Percentiles rank a stretch among this genome's conserved stretches.
Conservation (phyloP, 2,888 invertebrate species). For the Pandemis heparana region DNA sequence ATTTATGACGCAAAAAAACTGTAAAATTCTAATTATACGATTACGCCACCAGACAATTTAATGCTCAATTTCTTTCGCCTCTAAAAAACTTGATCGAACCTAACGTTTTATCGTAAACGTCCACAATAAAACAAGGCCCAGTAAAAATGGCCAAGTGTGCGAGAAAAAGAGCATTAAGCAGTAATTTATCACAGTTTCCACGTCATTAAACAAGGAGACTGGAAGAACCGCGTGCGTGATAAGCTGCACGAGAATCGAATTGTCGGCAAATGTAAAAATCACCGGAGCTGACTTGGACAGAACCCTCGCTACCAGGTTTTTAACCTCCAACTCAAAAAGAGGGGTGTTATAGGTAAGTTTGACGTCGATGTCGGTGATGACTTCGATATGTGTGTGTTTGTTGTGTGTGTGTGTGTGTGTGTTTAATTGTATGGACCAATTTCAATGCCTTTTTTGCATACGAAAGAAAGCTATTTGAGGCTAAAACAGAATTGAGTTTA, state of each 20-base stretch:
- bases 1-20: background rate
- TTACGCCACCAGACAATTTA: background rate
- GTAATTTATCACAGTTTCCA: slow-evolving; percentile 83
- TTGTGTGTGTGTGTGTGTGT: too few species aligned
- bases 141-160: slow-evolving; percentile 65
- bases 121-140: slow-evolving; percentile 67
- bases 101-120: slow-evolving; percentile 20
- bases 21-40: background rate
- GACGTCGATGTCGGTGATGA: too few species aligned
- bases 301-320: background rate
- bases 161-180: slow-evolving; percentile 78
- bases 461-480: too few species aligned
- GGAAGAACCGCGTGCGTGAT: slow-evolving; percentile 79
- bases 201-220: slow-evolving; percentile 79
- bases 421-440: background rate
- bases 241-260: slow-evolving; percentile 72
- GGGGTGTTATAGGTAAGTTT: too few species aligned
- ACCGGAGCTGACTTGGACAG: slow-evolving; percentile 37
- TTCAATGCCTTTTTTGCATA: too few species aligned
- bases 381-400: too few species aligned
- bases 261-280: slow-evolving; percentile 71
- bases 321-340: background rate
- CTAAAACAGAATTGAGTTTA: background rate
- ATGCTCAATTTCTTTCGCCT: background rate
- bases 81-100: slow-evolving; percentile 8